Evolutionary conservation across 23 tunicate species (phyloP).

Genomic region (Corella eumyota): DNA sequence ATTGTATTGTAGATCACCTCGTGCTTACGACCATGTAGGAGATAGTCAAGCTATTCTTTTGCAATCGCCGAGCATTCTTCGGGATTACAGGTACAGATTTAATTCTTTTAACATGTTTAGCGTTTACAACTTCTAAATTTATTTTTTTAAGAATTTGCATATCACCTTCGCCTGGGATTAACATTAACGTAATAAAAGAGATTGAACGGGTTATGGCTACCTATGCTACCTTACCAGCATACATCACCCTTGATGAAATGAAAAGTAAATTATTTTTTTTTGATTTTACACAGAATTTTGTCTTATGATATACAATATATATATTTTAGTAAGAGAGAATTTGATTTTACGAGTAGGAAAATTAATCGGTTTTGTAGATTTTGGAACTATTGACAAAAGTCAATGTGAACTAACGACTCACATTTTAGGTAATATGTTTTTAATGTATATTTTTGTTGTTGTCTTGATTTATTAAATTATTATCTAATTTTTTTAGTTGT

Average conservation of each 20-base stretch:
- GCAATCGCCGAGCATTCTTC: conserved; percentile 3
- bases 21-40: conserved; percentile 14
- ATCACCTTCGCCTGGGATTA: conserved; percentile 25
- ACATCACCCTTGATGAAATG: conserved; percentile 22
- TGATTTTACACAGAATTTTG: not conserved
- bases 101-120: not conserved
- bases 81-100: conserved; percentile 5
- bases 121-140: not conserved
- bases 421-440: conserved; percentile 8
- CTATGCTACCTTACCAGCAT: not conserved
- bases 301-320: not conserved
- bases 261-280: conserved; percentile 14
- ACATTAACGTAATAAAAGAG: conserved; percentile 1
- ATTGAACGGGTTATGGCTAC: conserved; percentile 3
- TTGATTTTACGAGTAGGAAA: conserved; percentile 21
- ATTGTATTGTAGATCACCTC: conserved; percentile 16
- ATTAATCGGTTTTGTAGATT: conserved; percentile 28
- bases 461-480: not conserved
- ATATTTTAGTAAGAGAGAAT: conserved; percentile 19
- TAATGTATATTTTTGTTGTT: not conserved
- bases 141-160: conserved; percentile 10
- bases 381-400: not conserved
- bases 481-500: not conserved
- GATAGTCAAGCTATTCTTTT: conserved; percentile 6
- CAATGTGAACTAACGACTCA: conserved; percentile 6